Evolutionary conservation across 2,888 invertebrate genomes (phyloP), one percentile per base, ranked within the genome.

Genomic region (Lithophane semibrunnea): DNA sequence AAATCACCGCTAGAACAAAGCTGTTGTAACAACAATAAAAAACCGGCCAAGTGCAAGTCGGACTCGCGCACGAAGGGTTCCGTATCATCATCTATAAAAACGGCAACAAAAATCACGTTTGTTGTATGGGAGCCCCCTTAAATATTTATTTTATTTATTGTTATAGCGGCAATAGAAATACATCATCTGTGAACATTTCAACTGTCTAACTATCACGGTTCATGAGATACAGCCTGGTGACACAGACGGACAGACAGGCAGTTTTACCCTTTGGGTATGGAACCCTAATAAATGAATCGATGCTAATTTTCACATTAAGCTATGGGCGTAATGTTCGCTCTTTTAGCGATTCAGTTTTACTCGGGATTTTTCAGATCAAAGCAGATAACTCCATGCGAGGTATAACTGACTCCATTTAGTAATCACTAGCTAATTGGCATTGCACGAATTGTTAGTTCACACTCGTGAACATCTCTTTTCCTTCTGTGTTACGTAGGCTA

Each of bases 331-430:
- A 52, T 64, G 24, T 37, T 54, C 69, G 60, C 66, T 63, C 72
- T 64, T 63, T 60, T 21, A 63, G 54, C 24, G 64, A 64, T 64
- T 75, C 54, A 60, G 63, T 47, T 61, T 5, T 44, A 66, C 21
- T 37, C 56, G 21, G 64, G 60, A 67, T 65, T 76, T 49, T 49
- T 75, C 63, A 44, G 70, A 65, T 74, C 37, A 78, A 74, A 86
- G 68, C 68, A 67, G 77, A 80, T 80, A 60, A 75, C 21, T 71
- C 71, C 37, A 77, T 58, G 61, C 73, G 44, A 82, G 66, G 83
- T 84, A 65, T 60, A 91, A 92, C 93, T 86, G 88, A 92, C 90
- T 92, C 78, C 42, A 90, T 84, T 94, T 94, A 94, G 92, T 88
- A 82, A 72, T 76, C 79, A 84, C 79, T 80, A 76, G 92, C 82